Evolutionary conservation across 2,797 vertebrate species (phyloP), one percentile per base, ranked within the genome.

Genomic region (Sebastes baramenuke): DNA sequence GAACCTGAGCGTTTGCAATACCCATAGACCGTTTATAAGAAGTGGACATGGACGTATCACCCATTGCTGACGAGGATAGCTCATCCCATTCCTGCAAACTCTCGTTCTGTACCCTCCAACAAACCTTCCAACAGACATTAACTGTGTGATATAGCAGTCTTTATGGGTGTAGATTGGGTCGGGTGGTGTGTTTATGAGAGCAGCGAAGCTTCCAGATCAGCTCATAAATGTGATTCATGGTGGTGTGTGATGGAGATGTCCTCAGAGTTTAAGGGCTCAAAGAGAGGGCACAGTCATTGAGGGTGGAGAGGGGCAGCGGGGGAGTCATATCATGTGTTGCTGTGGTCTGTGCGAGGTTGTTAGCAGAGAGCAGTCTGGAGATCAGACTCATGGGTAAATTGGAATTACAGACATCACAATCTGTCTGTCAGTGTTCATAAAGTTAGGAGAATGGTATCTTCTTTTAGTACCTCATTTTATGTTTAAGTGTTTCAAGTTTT

Each of bases 141-240:
- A 65, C 62, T 49, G 32, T 58, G 73, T 30, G 75, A 83, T 67
- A 82, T 67, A 18, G 68, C 70, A 36, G 22, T 60, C 81, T 80
- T 85, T 83, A 88, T 80, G 58, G 66, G 30, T 32, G 64, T 38
- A 75, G 69, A 76, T 25, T 65, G 25, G 77, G 46, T 73, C 16
- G 29, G 65, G 25, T 75, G 62, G 79, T 59, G 81, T 55, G 74
- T 88, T 89, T 85, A 87, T 67, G 79, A 81, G 83, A 14, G 72
- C 72, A 30, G 46, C 38, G 6, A 64, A 81, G 74, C 80, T 59
- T 84, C 67, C 42, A 77, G 74, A 75, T 81, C 65, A 66, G 34
- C 85, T 84, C 73, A 75, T 89, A 89, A 88, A 90, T 72, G 64
- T 80, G 83, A 88, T 81, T 82, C 58, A 88, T 86, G 79, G 64